A percentile compares a stretch with the other conserved stretches of the same genome.
Evolutionary conservation across 2,113 vertebrate species (phyloP).

Genomic region (Vidua macroura): DNA sequence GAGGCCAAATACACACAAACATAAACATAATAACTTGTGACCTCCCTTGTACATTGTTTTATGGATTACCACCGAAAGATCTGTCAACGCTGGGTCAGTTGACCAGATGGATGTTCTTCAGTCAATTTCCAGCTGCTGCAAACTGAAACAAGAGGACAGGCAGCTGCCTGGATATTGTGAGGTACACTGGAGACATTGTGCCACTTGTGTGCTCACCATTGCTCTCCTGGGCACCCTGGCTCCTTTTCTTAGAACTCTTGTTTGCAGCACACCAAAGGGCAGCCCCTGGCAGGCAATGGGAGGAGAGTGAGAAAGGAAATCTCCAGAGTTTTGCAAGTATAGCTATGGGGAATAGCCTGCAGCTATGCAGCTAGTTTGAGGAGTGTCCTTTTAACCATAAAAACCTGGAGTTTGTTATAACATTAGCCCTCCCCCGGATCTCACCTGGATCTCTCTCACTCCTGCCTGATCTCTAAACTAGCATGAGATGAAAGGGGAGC

Average conservation of each 20-base stretch:
- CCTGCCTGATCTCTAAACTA: neutral
- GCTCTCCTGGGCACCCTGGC: neutral
- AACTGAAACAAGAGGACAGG: neutral
- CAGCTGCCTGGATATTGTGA: fast-evolving
- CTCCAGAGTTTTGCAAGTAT: neutral
- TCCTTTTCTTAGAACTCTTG: neutral
- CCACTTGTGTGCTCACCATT: fast-evolving
- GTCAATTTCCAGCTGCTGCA: neutral
- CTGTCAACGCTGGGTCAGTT: neutral
- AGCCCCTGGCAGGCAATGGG: neutral
- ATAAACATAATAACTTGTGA: fast-evolving
- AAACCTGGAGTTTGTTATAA: neutral
- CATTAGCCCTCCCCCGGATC: neutral
- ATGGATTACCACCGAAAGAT: neutral
- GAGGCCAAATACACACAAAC: neutral
- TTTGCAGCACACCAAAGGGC: neutral
- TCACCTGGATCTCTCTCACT: neutral
- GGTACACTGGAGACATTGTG: neutral
- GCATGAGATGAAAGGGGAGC: fast-evolving
- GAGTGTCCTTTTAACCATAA: neutral
- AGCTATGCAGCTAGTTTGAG: neutral
- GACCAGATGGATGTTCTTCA: neutral
- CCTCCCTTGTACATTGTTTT: neutral
- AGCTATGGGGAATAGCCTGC: neutral
- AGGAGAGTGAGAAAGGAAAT: neutral